Conservation (phyloP, 2,888 invertebrate genomes). For the Meghimatium bilineatum region DNA sequence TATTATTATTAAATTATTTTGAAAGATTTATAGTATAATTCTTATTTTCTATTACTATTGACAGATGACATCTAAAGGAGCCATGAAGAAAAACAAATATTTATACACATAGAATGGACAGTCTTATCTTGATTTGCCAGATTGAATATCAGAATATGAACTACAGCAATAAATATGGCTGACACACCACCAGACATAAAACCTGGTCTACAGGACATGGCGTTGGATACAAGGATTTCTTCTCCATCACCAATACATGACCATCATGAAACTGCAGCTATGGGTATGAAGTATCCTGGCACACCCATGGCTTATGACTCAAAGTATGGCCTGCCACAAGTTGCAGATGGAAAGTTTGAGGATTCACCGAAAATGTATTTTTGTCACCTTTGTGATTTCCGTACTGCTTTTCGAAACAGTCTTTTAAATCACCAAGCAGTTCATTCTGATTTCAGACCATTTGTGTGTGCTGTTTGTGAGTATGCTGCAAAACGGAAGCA, state of each 20-base stretch:
- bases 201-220: not conserved
- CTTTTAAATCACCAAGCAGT: slow-evolving; percentile 57
- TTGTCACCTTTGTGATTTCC: slow-evolving; percentile 55
- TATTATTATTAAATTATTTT: too few species aligned
- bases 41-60: too few species aligned
- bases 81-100: too few species aligned
- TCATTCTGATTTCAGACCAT: slow-evolving; percentile 56
- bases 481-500: slow-evolving; percentile 58
- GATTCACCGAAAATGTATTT: slow-evolving; percentile 48
- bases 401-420: slow-evolving; percentile 54
- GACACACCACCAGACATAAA: not conserved
- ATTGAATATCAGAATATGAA: not conserved
- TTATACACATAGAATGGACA: not conserved
- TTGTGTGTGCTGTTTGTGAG: slow-evolving; percentile 54
- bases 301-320: not conserved
- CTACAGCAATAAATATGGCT: not conserved
- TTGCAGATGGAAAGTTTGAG: slow-evolving; percentile 29
- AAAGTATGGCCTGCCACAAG: slow-evolving; percentile 2
- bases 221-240: not conserved
- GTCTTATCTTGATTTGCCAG: not conserved
- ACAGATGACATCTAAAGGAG: too few species aligned
- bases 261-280: not conserved
- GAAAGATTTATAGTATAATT: too few species aligned
- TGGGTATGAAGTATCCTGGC: not conserved
- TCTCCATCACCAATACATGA: not conserved